Evolutionary conservation across 1,140 invertebrate genomes (phyloP).

Genomic region (Meloidogyne hapla): DNA sequence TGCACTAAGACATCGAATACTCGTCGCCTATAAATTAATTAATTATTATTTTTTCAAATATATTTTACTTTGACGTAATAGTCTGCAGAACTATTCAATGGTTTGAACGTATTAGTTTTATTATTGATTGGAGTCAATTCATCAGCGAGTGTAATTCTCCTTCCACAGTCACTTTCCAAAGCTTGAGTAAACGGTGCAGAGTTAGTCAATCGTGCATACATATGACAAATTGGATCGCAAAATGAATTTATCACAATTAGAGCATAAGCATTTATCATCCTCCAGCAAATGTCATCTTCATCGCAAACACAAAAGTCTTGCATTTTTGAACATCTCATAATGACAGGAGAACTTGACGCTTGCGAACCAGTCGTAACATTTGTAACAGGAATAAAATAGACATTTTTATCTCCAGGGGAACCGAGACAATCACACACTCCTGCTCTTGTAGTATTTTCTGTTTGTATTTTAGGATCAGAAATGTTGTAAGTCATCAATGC

Average conservation of each 20-base stretch:
- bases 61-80: not conserved
- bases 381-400: not conserved
- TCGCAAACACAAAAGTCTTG: slow-evolving; percentile 9
- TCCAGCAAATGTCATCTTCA: not conserved
- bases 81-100: not conserved
- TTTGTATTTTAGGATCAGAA: not conserved
- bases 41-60: not conserved
- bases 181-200: slow-evolving; percentile 9
- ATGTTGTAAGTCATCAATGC: not conserved
- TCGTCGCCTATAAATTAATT: not conserved
- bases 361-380: not conserved
- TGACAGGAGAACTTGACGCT: not conserved
- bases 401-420: not conserved
- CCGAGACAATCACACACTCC: not conserved
- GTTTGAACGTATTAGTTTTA: not conserved
- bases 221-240: slow-evolving; percentile 4
- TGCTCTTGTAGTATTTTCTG: not conserved
- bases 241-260: slow-evolving; percentile 13
- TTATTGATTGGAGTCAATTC: not conserved
- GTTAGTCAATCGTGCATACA: not conserved
- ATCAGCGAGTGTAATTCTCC: not conserved
- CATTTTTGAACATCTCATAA: slow-evolving; percentile 1
- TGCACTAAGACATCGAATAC: not conserved
- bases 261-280: not conserved
- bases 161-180: not conserved